Conservation (phyloP, 1,140 invertebrate species). For the Holotrichia oblita region DNA sequence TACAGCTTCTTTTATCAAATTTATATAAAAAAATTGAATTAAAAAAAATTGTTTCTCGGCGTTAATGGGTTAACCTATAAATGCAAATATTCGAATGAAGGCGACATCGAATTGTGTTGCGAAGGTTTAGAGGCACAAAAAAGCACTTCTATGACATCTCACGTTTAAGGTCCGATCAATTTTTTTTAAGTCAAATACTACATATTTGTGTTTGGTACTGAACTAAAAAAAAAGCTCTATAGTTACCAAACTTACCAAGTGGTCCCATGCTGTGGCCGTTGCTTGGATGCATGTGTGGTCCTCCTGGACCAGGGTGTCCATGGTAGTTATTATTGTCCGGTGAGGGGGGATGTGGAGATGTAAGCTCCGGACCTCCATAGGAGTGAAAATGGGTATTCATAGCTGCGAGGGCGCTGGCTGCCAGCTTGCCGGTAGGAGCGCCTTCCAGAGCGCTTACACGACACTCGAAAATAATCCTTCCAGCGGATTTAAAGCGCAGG, state of each 20-base stretch:
- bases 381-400: conserved; percentile 79
- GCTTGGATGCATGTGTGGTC: conserved; percentile 58
- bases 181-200: neutral
- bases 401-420: conserved; percentile 69
- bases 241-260: conserved; percentile 54
- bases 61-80: no score
- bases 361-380: conserved; percentile 69
- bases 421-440: conserved; percentile 66
- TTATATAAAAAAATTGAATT: no score
- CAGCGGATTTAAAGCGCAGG: neutral
- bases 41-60: no score
- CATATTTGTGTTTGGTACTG: no score
- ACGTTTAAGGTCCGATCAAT: no score
- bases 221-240: no score
- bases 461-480: conserved; percentile 33
- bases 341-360: conserved; percentile 73
- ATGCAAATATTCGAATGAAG: no score
- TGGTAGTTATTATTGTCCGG: conserved; percentile 68
- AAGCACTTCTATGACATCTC: no score
- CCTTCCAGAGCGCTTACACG: conserved; percentile 53
- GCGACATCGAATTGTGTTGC: no score
- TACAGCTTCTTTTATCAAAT: no score
- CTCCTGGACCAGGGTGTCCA: conserved; percentile 54
- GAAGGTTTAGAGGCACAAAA: no score
- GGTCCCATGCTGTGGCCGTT: conserved; percentile 61